Conservation (phyloP, 2,113 vertebrate species). For the Phaetusa simplex region DNA sequence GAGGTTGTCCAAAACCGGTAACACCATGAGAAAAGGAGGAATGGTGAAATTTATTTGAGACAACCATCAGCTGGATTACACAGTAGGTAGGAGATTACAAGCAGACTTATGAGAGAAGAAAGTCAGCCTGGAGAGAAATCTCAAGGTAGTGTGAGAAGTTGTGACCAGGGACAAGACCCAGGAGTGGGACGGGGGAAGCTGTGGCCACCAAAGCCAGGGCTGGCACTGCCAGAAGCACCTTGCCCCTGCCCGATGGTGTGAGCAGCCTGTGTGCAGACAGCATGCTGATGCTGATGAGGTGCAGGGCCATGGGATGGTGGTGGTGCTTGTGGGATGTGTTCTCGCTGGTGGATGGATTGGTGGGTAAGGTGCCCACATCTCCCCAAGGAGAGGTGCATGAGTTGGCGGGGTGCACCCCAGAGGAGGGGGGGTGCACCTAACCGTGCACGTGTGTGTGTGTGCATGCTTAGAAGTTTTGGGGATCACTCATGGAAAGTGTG, state of each 20-base stretch:
- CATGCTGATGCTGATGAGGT: rapidly evolving
- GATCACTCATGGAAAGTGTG: not conserved
- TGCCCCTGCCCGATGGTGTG: not conserved
- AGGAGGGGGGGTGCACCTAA: rapidly evolving
- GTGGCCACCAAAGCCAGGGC: not conserved
- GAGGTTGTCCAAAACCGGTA: not conserved
- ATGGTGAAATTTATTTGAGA: not conserved
- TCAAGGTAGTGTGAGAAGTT: not conserved
- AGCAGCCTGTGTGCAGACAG: not conserved
- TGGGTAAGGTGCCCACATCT: not conserved
- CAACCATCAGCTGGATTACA: not conserved
- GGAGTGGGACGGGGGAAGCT: not conserved
- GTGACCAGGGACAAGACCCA: rapidly evolving
- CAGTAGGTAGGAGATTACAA: not conserved
- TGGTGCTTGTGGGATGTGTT: not conserved
- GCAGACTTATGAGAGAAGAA: not conserved
- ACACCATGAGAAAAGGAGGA: not conserved
- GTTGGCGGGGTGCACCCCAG: not conserved
- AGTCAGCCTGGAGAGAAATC: not conserved
- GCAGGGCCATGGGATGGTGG: rapidly evolving
- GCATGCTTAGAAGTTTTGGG: not conserved
- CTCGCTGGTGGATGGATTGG: not conserved
- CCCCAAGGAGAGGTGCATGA: not conserved
- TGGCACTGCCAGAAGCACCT: not conserved
- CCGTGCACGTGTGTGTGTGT: too few relatives aligned